Evolutionary conservation across 2,113 vertebrate species (phyloP).

Genomic region (Cnemophilus loriae): DNA sequence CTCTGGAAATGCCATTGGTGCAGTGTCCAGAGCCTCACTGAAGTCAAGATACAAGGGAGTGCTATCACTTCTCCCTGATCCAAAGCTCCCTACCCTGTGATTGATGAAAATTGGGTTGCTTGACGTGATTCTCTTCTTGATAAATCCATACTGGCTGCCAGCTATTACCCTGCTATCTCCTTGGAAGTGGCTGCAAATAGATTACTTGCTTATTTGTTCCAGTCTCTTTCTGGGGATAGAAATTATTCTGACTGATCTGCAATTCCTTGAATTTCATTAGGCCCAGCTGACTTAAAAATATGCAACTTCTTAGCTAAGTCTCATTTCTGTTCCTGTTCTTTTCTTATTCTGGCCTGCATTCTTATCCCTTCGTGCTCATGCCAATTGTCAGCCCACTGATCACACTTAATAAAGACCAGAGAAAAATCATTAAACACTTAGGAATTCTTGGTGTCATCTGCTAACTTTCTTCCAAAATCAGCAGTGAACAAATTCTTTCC

Average conservation of each 20-base stretch:
- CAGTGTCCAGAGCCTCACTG: neutral
- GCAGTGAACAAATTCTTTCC: neutral
- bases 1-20: neutral
- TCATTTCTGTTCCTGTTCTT: neutral
- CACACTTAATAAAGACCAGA: neutral
- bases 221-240: constrained; percentile 33
- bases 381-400: neutral
- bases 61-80: neutral
- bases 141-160: neutral
- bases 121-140: neutral
- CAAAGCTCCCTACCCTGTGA: neutral
- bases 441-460: neutral
- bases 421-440: neutral
- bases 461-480: neutral
- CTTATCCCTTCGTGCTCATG: neutral
- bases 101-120: neutral
- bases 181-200: constrained; percentile 5
- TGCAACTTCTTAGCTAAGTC: neutral
- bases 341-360: neutral
- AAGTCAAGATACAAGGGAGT: neutral
- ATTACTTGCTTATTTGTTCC: constrained; percentile 54
- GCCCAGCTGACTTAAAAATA: neutral
- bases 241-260: constrained; percentile 29
- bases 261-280: constrained; percentile 26
- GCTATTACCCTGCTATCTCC: neutral